Evolutionary conservation across 1,140 invertebrate species (phyloP), one percentile per base, ranked within the genome.

Genomic region (Solen grandis): DNA sequence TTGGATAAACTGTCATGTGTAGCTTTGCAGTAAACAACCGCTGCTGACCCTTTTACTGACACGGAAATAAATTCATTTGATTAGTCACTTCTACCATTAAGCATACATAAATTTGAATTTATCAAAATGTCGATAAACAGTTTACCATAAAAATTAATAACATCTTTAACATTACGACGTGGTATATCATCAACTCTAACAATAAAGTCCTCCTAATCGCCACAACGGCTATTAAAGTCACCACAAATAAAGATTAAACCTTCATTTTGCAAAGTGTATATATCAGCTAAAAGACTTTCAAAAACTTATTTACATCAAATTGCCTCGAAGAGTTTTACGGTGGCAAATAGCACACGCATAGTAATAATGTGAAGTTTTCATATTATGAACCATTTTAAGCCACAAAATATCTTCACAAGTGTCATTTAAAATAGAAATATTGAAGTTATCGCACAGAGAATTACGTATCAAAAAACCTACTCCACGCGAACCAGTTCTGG

Each of bases 331-430:
- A 80, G 3, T 54, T 62, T 50, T 46, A 29, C 1, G 77, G 77
- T 13, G 66, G 77, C 19, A 80, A 22, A 33, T 80, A 80, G 54
- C 66, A 80, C 27, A 72, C 77, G 73, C 46, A 63, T 3, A 63
- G n/a, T 31, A 33, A 72, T 33, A 63, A 10, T 14, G 0, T 38
- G 60, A 36, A 13, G 8, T 65, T 25, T 4, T n/a, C 13, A 41
- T 5, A 5, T 59, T 60, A 41, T 74, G 59, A 13, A 29, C 0
- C 31, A 72, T 16, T 36, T 72, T 70, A 14, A 73, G 5, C 78
- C 68, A 81, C 25, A 73, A 35, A 31, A 81, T 81, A 46, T 52
- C 69, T 35, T 81, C 78, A 25, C 19, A 2, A 8, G 41, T 50
- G 14, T 82, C 46, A n/a, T 75, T 57, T 4, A 75, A 8, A 31